Evolutionary conservation across 2,797 vertebrate genomes (phyloP).

Genomic region (Scolopax bukidnonensis): DNA sequence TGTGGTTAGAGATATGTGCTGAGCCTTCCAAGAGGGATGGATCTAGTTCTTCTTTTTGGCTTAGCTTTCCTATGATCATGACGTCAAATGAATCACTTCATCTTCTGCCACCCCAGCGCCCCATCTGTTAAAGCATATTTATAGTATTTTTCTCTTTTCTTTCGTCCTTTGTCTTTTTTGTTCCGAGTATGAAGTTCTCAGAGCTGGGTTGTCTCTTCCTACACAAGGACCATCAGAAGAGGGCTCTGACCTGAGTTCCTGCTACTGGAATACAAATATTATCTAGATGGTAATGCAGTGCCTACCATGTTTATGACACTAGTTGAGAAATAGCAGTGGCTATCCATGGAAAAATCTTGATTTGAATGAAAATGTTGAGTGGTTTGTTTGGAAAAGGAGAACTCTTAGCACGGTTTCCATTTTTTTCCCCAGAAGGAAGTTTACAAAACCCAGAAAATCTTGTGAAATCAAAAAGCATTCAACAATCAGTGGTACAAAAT

Average conservation of each 20-base stretch:
- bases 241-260: neutral
- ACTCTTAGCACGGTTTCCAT: neutral
- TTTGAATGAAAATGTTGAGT: neutral
- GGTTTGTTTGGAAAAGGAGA: conserved; percentile 18
- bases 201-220: neutral
- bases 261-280: neutral
- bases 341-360: neutral
- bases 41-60: conserved; percentile 24
- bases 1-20: conserved; percentile 34
- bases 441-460: conserved; percentile 57
- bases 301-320: neutral
- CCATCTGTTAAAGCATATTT: conserved; percentile 3
- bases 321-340: neutral
- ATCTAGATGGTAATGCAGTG: neutral
- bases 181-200: neutral
- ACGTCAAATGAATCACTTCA: conserved; percentile 36
- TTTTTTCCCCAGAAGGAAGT: conserved; percentile 44
- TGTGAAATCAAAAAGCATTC: conserved; percentile 57
- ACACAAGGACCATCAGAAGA: neutral
- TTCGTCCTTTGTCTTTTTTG: neutral
- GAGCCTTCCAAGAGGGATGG: conserved; percentile 29
- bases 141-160: neutral
- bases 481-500: conserved; percentile 1
- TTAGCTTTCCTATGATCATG: neutral
- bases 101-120: conserved; percentile 38